Percentiles rank a stretch among this genome's conserved stretches.
phyloP scores from a whole-genome alignment of 2,888 invertebrate species.

The Ophion ventricosus region DNA sequence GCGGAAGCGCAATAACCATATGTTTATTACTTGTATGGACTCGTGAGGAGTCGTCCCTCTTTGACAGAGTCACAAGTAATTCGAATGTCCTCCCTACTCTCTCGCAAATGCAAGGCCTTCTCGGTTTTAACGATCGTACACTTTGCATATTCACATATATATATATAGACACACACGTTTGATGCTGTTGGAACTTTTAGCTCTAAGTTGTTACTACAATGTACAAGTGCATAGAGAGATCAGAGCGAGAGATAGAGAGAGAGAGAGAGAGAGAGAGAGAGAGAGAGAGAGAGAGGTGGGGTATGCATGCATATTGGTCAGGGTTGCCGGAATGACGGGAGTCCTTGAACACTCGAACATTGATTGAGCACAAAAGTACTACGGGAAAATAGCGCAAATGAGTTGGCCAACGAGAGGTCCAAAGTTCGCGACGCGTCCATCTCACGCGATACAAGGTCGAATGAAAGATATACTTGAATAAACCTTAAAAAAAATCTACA shows the following conservation, averaged over 20 bases:
- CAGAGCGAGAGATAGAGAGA: constrained; percentile 14
- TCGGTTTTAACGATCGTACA: constrained; percentile 37
- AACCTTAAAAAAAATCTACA: too few relatives aligned
- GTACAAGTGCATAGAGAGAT: constrained; percentile 22
- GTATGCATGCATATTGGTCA: constrained; percentile 67
- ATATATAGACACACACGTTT: neutral
- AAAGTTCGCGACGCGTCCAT: constrained; percentile 15
- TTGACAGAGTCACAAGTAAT: constrained; percentile 29
- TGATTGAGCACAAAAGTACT: constrained; percentile 5
- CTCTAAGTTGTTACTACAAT: constrained; percentile 38
- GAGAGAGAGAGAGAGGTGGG: constrained; percentile 16
- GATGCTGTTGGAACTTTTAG: constrained; percentile 1
- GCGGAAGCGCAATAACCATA: constrained; percentile 28
- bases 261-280: constrained; percentile 21
- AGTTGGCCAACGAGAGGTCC: constrained; percentile 19
- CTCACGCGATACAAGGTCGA: neutral
- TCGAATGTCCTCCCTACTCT: constrained; percentile 12
- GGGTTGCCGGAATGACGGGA: constrained; percentile 66
- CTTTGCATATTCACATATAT: constrained; percentile 31
- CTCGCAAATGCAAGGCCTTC: constrained; percentile 47
- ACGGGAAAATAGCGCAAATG: constrained; percentile 9
- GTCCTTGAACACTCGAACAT: constrained; percentile 48
- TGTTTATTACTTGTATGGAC: constrained; percentile 3
- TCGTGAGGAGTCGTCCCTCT: constrained; percentile 2
- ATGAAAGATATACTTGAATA: neutral